Conservation (phyloP, 2,113 vertebrate species). For the Zosterops lateralis region DNA sequence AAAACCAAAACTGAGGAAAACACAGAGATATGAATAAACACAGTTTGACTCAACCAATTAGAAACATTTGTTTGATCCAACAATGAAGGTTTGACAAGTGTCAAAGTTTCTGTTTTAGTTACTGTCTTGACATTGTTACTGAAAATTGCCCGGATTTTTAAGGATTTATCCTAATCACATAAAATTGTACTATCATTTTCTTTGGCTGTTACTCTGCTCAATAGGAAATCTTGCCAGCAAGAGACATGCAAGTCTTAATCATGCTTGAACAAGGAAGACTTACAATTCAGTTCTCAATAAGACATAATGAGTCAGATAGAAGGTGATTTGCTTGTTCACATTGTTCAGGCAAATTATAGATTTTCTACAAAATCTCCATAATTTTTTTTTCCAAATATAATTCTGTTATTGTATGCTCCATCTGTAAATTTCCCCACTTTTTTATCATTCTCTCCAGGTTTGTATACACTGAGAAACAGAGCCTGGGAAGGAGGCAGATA, state of each 20-base stretch:
- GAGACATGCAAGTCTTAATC: conserved; percentile 49
- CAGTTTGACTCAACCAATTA: not conserved
- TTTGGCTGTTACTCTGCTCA: conserved; percentile 57
- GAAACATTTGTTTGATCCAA: conserved; percentile 28
- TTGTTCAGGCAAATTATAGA: not conserved
- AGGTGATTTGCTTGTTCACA: not conserved
- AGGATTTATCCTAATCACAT: conserved; percentile 65
- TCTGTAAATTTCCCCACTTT: not conserved
- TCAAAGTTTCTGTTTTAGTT: conserved; percentile 34
- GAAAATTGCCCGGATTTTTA: conserved; percentile 48
- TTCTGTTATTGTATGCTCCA: not conserved
- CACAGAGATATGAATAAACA: not conserved
- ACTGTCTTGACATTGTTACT: conserved; percentile 18
- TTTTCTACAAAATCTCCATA: not conserved
- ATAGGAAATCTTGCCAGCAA: conserved; percentile 65
- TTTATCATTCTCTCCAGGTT: not conserved
- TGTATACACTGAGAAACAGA: not conserved
- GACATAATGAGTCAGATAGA: not conserved
- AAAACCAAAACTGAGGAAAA: not conserved
- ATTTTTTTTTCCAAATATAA: not conserved
- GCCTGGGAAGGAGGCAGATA: not conserved
- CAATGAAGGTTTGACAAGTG: conserved; percentile 30
- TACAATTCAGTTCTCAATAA: not conserved
- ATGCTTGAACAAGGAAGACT: conserved; percentile 23
- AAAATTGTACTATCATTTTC: conserved; percentile 62